Conservation (phyloP, 2,888 invertebrate genomes). For the Cartodere bifasciata region DNA sequence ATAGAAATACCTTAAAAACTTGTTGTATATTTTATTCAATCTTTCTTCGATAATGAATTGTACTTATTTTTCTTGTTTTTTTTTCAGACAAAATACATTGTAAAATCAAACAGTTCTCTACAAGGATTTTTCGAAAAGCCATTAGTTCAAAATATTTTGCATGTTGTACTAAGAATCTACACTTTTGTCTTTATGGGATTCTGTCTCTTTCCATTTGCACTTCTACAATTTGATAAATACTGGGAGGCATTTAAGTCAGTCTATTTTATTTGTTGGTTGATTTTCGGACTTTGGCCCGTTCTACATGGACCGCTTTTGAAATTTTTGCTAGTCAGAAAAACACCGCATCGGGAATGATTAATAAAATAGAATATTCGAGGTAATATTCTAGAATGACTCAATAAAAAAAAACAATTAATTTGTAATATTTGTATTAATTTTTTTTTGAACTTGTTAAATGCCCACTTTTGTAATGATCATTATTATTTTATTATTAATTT, state of each 20-base stretch:
- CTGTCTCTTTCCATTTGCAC: constrained; percentile 61
- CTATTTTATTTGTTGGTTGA: constrained; percentile 55
- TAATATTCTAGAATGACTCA: no score
- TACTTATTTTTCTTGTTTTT: constrained; percentile 12
- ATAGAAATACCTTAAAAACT: no score
- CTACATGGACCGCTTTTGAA: constrained; percentile 38
- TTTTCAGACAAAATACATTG: constrained; percentile 42
- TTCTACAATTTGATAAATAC: constrained; percentile 58
- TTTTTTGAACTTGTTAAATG: no score
- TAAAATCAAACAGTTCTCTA: constrained; percentile 40
- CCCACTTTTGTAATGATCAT: no score
- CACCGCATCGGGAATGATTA: not conserved
- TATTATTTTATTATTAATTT: no score
- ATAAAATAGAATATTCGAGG: no score
- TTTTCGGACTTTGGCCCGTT: constrained; percentile 54
- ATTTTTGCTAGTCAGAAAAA: not conserved
- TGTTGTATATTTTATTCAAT: not conserved
- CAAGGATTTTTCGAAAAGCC: constrained; percentile 35
- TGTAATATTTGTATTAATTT: no score
- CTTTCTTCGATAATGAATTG: constrained; percentile 1
- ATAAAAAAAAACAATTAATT: no score
- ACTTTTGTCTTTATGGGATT: constrained; percentile 76
- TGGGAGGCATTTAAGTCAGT: constrained; percentile 47
- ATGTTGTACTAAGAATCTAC: constrained; percentile 53
- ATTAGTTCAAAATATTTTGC: constrained; percentile 36